A percentile compares a stretch with the other conserved stretches of the same genome.
These are phyloP conservation scores for Arctia plantaginis DNA, from an alignment of 2,888 invertebrate species.

Conservation along the genomic window DNA sequence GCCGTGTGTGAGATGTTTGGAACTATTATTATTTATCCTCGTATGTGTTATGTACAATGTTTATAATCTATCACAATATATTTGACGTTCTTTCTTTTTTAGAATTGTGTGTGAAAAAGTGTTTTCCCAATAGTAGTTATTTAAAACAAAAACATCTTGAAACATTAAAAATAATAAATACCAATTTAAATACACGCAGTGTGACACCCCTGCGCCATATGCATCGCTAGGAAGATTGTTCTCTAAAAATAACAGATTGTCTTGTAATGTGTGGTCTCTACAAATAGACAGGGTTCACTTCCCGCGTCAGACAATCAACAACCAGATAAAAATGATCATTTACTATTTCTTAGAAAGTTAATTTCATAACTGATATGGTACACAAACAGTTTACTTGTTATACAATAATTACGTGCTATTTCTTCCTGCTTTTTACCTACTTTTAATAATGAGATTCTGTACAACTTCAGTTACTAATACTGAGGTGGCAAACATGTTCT, in stretches of 20 bases:
- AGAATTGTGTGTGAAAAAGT: no score
- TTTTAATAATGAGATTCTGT: background rate
- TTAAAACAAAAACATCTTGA: no score
- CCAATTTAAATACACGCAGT: background rate
- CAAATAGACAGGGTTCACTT: constrained; percentile 20
- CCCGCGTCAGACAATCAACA: constrained; percentile 13
- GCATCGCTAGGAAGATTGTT: constrained; percentile 10
- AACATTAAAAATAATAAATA: constrained; percentile 1
- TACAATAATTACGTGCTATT: background rate
- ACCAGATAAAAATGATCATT: constrained; percentile 15
- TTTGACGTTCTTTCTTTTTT: no score
- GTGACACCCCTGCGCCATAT: constrained; percentile 7
- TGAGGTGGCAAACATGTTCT: background rate
- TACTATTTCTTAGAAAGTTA: constrained; percentile 4
- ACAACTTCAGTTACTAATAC: background rate
- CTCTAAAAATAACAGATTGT: constrained; percentile 12
- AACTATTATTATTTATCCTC: no score
- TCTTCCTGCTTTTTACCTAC: background rate
- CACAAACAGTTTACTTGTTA: background rate
- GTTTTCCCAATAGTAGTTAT: no score
- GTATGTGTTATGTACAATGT: no score
- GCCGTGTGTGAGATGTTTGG: no score
- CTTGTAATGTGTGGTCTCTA: constrained; percentile 21
- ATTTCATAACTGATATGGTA: background rate
- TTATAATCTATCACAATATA: no score